phyloP scores from a whole-genome alignment of 2,888 invertebrate species.

The Watsonalla cultraria region DNA sequence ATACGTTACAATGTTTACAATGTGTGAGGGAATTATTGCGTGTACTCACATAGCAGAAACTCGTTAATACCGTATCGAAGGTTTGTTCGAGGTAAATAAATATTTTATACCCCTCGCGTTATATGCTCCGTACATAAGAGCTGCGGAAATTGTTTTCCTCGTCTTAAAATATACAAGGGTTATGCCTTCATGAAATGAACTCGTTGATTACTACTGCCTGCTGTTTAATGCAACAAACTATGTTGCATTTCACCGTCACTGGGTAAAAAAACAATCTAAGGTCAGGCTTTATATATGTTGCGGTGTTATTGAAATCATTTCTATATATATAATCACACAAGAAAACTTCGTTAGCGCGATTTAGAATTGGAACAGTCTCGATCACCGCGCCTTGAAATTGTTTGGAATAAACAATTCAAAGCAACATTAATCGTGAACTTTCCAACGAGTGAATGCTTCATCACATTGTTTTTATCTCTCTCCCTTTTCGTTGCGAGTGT shows the following conservation, averaged over 20 bases:
- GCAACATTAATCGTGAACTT: slow-evolving; percentile 20
- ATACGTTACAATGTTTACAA: background rate
- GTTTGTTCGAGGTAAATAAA: slow-evolving; percentile 4
- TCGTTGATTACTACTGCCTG: background rate
- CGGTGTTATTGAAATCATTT: background rate
- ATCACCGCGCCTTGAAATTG: background rate
- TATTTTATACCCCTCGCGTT: background rate
- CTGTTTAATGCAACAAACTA: background rate
- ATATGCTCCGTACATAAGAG: background rate
- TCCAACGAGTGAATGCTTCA: slow-evolving; percentile 12
- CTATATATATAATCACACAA: background rate
- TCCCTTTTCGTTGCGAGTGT: slow-evolving; percentile 15
- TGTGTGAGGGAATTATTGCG: slow-evolving; percentile 4
- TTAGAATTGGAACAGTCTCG: background rate
- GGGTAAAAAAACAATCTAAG: too few relatives aligned
- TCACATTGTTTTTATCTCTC: slow-evolving; percentile 21
- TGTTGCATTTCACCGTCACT: too few relatives aligned
- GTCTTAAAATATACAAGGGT: background rate
- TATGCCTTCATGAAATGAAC: too few relatives aligned
- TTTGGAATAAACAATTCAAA: slow-evolving; percentile 16
- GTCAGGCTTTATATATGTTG: too few relatives aligned
- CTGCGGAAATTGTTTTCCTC: background rate
- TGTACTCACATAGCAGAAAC: slow-evolving; percentile 4
- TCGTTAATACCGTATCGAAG: slow-evolving; percentile 5
- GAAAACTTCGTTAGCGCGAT: background rate